Evolutionary conservation across 2,888 invertebrate genomes (phyloP), one percentile per base, ranked within the genome.

Genomic region (Tigriopus californicus): DNA sequence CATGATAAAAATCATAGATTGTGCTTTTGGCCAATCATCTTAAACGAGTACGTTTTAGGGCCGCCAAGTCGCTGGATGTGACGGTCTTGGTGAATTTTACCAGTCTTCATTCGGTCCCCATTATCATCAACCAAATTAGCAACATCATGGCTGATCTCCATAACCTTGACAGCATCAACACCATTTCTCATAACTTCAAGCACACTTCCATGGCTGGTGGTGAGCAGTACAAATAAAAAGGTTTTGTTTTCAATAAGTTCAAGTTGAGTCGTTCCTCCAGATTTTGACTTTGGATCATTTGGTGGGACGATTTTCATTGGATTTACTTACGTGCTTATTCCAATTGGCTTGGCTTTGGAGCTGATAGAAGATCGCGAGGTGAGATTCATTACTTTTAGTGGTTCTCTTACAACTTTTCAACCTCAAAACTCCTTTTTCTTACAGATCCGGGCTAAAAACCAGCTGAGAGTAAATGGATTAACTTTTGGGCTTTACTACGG

Each of bases 361-460:
- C 80, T 86, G 71, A 86, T 88, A 0, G 80, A 83, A 67, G 88
- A 88, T 70, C 75, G 86, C 68, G 85, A 87, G 78, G 86, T 86
- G 67, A 70, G 70, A 12, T 6, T 15, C 1, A 13, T 13, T 0
- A 1, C 2, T 48, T 20, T 56, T 56, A 11, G 11, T n/a, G 42
- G n/a, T 15, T 12, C 57, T 4, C 18, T 41, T 53, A 22, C 33
- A 46, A 51, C 25, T 18, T 41, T n/a, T 24, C 18, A 18, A 51
- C 41, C 25, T 15, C 41, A 1, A 42, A 40, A 61, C 51, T 58
- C 52, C 60, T 64, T 63, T 64, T 63, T 59, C 60, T 71, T 77
- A 62, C 74, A 87, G 85, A 81, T 81, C 61, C 83, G 82, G 73
- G 82, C 84, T 1, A 82, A 85, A 69, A 85, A 85, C 69, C 85